Evolutionary conservation across 2,888 invertebrate species (phyloP), one percentile per base, ranked within the genome.

Genomic region (Idaea dimidiata): DNA sequence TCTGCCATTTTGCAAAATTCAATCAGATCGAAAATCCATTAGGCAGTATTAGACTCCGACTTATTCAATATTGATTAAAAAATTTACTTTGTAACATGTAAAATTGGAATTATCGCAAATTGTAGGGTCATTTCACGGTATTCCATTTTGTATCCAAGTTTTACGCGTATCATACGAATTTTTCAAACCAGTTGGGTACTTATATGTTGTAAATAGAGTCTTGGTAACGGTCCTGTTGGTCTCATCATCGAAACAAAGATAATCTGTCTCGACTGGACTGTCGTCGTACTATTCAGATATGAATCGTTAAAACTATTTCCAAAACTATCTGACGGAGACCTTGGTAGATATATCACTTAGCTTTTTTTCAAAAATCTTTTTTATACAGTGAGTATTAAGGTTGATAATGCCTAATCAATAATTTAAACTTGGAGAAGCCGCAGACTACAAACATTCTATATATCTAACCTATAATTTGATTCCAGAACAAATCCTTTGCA

Each of bases 131-230:
- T 43, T 43, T 43, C 8, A 8, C 43, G 8, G 8, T 56, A 14
- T 59, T 18, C n/a, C 54, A 43, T 58, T 59, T 24, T 59, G 17
- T 57, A 43, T 43, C 43, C 43, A 10, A 24, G 24, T 24, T 24
- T 1, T 24, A 24, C 1, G 24, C 24, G 5, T 24, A 24, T 24
- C 3, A 24, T 24, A 24, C 5, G 24, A 3, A 24, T 24, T 1
- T 24, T 24, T 24, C 24, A 24, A 24, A 1, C 43, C 3, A 43
- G 43, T 32, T 32, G 32, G n/a, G n/a, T n/a, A n/a, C n/a, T n/a
- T n/a, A n/a, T n/a, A 14, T 14, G 43, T 43, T 14, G 14, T 14
- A 43, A 43, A 43, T 43, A 8, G 6, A 32, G 43, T 43, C 43
- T 43, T 10, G 14, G 14, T 43, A 43, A 43, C 43, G 14, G 10